Conservation (phyloP, 2,888 invertebrate genomes). For the Priocnemis perturbator region DNA sequence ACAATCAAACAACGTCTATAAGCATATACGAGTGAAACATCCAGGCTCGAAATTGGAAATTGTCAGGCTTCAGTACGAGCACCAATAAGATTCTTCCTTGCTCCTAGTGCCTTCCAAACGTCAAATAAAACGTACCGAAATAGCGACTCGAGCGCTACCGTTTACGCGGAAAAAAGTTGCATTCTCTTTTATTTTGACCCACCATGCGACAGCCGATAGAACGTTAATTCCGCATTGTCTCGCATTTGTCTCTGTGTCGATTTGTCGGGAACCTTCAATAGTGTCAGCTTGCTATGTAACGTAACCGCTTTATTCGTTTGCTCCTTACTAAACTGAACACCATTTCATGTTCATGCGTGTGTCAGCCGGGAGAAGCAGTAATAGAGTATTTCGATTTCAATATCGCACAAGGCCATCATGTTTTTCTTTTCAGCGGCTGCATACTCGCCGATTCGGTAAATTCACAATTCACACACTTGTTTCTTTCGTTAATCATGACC, state of each 20-base stretch:
- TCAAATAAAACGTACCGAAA: too few relatives aligned
- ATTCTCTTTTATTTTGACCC: not conserved
- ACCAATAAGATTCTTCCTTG: conserved; percentile 4
- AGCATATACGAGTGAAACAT: conserved; percentile 60
- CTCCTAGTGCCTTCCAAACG: too few relatives aligned
- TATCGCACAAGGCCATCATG: too few relatives aligned
- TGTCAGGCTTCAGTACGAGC: conserved; percentile 30
- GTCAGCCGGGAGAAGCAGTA: not conserved
- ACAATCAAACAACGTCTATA: conserved; percentile 60
- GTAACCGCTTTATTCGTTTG: conserved; percentile 53
- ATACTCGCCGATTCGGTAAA: too few relatives aligned
- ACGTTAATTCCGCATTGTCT: not conserved
- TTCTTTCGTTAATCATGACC: too few relatives aligned
- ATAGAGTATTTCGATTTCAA: too few relatives aligned
- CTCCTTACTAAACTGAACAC: conserved; percentile 33
- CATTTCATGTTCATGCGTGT: not conserved
- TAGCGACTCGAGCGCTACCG: too few relatives aligned
- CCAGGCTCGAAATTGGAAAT: conserved; percentile 41
- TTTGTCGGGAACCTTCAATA: too few relatives aligned
- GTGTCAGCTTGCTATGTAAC: not conserved
- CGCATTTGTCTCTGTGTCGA: not conserved
- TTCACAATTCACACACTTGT: too few relatives aligned
- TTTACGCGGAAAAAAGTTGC: too few relatives aligned
- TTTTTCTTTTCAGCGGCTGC: too few relatives aligned
- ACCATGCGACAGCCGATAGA: not conserved